Evolutionary conservation across 2,113 vertebrate species (phyloP), one percentile per base, ranked within the genome.

Genomic region (Ptilorrhoa leucosticta): DNA sequence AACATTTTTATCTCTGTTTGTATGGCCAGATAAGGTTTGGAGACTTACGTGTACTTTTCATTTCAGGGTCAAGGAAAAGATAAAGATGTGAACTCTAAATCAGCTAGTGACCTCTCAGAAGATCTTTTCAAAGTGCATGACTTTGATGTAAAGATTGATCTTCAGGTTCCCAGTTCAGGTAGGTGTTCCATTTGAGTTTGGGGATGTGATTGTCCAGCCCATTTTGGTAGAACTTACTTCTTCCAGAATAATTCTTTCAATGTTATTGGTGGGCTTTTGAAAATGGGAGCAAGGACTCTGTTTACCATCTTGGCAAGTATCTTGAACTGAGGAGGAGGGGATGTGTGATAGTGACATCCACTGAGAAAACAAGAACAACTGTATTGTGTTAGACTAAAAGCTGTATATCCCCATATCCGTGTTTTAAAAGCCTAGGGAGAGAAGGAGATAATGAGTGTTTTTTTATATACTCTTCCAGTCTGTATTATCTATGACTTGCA

Each of bases 51-150:
- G 31, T 75, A 63, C 9, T 85, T 82, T 95, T 90, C 35, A 39
- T 97, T 97, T 57, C 84, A 99, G 99, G 98, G 98, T 96, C 98
- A 98, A 91, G 84, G 97, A 65, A 99, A 99, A 96, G 99, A 99
- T 95, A 99, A 99, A 98, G 99, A 99, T 83, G 80, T 98, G 95
- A 98, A 98, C 91, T 98, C 98, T 89, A 99, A 99, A 97, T 98
- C 98, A 92, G 98, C 98, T 97, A 99, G 98, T 91, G 99, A 99
- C 97, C 99, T 99, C 97, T 99, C 99, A 26, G 99, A 99, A 97
- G 99, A 99, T 94, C 98, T 99, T 84, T 99, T 99, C 97, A 99
- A 99, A 99, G 99, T 99, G 77, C 99, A 99, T 21, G 99, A 99
- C 94, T 99, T 99, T 78, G 99, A 99, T 89, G 99, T 99, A 71